phyloP scores from a whole-genome alignment of 2,113 vertebrate genomes.

The Cyrtonyx montezumae region DNA sequence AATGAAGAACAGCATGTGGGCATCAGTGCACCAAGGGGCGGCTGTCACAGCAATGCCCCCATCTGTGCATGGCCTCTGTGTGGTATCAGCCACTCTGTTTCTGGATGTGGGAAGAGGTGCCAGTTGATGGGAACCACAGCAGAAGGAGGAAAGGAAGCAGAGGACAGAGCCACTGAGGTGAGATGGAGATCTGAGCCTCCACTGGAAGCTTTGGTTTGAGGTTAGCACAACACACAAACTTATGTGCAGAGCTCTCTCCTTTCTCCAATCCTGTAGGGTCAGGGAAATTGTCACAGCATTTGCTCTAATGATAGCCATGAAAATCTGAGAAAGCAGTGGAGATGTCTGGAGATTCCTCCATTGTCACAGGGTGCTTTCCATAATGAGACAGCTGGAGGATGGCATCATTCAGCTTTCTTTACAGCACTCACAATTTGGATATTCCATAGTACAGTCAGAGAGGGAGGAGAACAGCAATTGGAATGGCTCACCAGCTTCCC shows the following conservation, averaged over 20 bases:
- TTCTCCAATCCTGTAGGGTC: background rate
- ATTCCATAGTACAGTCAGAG: background rate
- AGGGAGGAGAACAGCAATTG: background rate
- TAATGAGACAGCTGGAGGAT: slow-evolving; percentile 25
- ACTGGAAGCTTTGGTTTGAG: background rate
- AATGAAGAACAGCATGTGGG: background rate
- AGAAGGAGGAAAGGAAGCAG: background rate
- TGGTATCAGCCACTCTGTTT: background rate
- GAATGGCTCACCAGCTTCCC: background rate
- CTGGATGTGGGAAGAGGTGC: fast-evolving
- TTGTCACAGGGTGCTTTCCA: slow-evolving; percentile 39
- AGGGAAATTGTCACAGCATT: background rate
- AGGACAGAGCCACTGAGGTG: background rate
- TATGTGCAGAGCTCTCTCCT: background rate
- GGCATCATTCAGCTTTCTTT: slow-evolving; percentile 17
- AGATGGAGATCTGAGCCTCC: background rate
- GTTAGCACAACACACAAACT: background rate
- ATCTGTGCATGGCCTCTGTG: background rate
- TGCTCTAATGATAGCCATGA: background rate
- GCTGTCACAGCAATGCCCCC: background rate
- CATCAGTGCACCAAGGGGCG: background rate
- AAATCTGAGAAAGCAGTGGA: background rate
- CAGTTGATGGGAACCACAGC: fast-evolving
- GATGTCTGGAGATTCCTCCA: slow-evolving; percentile 17
- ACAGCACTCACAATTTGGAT: slow-evolving; percentile 24